These are phyloP conservation scores for Colistium nudipinnis DNA, from an alignment of 2,113 vertebrate species.

Conservation along the genomic window DNA sequence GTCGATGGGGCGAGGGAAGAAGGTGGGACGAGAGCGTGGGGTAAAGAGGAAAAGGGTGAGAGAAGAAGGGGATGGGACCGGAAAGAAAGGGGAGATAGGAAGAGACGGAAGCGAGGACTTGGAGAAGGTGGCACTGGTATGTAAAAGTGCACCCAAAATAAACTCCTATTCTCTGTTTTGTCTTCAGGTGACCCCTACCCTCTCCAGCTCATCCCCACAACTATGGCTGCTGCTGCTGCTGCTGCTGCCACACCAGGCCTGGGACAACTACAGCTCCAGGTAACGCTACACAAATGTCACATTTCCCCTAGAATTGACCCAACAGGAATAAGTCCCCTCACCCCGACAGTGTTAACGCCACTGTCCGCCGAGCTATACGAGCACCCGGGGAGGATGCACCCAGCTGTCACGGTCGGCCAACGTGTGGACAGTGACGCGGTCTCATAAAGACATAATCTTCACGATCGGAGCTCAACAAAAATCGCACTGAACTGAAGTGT, in stretches of 20 bases:
- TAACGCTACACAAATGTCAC: slow-evolving; percentile 72
- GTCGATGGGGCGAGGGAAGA: slow-evolving; percentile 2
- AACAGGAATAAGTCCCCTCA: slow-evolving; percentile 21
- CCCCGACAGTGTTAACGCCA: slow-evolving; percentile 26
- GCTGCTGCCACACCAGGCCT: slow-evolving; percentile 88
- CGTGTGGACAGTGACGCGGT: slow-evolving; percentile 34
- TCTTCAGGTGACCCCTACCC: slow-evolving; percentile 97
- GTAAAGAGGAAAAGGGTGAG: neutral
- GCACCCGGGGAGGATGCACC: neutral
- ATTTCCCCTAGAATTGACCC: slow-evolving; percentile 7
- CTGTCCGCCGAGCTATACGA: slow-evolving; percentile 33
- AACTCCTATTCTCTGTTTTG: slow-evolving; percentile 36
- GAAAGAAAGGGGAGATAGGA: neutral
- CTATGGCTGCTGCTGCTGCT: slow-evolving; percentile 96
- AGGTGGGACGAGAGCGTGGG: slow-evolving; percentile 17
- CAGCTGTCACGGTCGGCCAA: slow-evolving; percentile 55
- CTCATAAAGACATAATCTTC: slow-evolving; percentile 39
- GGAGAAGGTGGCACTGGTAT: neutral
- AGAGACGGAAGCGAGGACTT: neutral
- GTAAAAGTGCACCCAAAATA: neutral
- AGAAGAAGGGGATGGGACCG: neutral
- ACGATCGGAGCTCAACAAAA: slow-evolving; percentile 39
- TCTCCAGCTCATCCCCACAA: slow-evolving; percentile 98
- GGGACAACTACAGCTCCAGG: slow-evolving; percentile 97
- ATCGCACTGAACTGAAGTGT: slow-evolving; percentile 36